Conservation (phyloP, 2,113 vertebrate species). For the Malurus alboscapulatus region DNA sequence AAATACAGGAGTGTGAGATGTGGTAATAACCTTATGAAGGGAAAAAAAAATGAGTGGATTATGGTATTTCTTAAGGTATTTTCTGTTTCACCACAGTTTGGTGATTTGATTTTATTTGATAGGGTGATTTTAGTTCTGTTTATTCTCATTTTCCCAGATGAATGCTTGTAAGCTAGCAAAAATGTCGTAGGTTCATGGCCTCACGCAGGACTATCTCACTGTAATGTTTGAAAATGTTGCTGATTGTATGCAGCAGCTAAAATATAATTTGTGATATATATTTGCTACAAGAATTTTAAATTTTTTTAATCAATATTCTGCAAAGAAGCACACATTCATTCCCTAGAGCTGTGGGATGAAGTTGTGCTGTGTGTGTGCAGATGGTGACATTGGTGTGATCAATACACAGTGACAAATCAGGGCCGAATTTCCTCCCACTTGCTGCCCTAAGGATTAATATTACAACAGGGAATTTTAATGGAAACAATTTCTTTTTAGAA, state of each 20-base stretch:
- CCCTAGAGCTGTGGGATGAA: neutral
- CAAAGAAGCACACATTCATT: neutral
- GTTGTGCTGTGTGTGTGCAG: neutral
- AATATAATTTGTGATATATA: neutral
- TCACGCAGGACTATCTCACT: neutral
- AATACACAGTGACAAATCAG: rapidly evolving
- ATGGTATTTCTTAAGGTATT: neutral
- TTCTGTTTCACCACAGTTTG: neutral
- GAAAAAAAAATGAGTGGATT: neutral
- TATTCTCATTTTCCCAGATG: neutral
- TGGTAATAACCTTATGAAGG: neutral
- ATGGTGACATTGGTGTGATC: neutral
- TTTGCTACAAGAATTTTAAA: neutral
- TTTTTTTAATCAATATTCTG: neutral
- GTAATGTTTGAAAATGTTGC: neutral
- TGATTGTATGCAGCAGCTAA: neutral
- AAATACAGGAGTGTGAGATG: neutral
- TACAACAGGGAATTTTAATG: too few species aligned
- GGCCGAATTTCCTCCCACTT: neutral
- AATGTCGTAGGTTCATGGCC: neutral
- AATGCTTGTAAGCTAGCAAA: neutral
- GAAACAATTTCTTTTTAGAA: too few species aligned
- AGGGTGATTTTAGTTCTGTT: neutral
- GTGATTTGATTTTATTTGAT: neutral
- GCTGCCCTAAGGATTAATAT: neutral